phyloP scores from a whole-genome alignment of 2,113 vertebrate species.

The Myotis lucifugus region DNA sequence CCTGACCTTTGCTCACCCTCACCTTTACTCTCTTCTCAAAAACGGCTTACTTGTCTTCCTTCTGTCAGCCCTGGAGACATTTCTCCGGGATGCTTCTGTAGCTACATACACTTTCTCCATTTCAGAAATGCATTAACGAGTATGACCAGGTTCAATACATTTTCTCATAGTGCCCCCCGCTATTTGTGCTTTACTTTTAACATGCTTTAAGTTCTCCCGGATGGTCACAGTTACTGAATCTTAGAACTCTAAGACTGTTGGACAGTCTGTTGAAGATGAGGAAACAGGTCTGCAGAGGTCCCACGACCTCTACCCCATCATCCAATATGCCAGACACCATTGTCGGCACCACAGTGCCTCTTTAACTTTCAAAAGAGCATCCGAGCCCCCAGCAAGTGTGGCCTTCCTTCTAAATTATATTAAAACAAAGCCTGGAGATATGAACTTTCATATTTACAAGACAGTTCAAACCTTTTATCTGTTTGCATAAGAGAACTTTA shows the following conservation, averaged over 20 bases:
- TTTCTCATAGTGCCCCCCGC: neutral
- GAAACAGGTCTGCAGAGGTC: neutral
- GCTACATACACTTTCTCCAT: neutral
- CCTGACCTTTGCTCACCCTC: neutral
- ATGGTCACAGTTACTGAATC: neutral
- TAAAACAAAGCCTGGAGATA: neutral
- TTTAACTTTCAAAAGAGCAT: neutral
- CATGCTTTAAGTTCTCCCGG: neutral
- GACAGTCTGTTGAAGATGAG: neutral
- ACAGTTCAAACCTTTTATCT: conserved; percentile 44
- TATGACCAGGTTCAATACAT: neutral
- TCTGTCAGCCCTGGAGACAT: neutral
- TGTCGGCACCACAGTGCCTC: neutral
- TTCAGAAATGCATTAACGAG: neutral
- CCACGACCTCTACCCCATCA: neutral
- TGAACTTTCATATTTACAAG: neutral
- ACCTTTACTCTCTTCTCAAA: neutral
- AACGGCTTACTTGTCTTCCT: neutral
- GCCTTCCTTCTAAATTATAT: neutral
- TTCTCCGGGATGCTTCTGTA: neutral
- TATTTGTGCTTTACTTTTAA: conserved; percentile 16
- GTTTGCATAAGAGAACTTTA: conserved; percentile 68
- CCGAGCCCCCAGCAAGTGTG: neutral
- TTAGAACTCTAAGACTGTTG: neutral
- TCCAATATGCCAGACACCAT: rapidly evolving